Percentiles rank a stretch among this genome's conserved stretches.
These are phyloP conservation scores for Drosophila pseudotalamancana DNA, from an alignment of 2,888 invertebrate species.

Conservation along the genomic window DNA sequence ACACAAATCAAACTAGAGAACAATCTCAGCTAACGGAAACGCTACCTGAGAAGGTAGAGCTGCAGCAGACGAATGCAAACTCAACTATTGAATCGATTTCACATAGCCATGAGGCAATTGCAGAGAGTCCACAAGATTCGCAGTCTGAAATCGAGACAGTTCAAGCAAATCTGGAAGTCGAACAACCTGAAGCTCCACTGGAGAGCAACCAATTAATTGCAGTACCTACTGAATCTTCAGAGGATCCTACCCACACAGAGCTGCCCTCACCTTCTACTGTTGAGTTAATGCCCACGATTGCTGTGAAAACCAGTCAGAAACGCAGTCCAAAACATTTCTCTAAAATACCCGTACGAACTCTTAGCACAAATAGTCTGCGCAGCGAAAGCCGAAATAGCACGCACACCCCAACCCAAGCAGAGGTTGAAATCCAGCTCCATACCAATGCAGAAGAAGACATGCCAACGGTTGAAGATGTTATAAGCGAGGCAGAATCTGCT, in stretches of 20 bases:
- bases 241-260: background rate
- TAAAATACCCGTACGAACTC: conserved; percentile 76
- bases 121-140: background rate
- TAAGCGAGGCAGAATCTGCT: background rate
- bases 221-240: background rate
- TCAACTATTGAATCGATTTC: background rate
- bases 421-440: conserved; percentile 10
- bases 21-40: background rate
- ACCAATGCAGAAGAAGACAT: background rate
- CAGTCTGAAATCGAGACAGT: background rate
- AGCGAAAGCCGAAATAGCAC: conserved; percentile 49
- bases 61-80: background rate
- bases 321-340: conserved; percentile 62
- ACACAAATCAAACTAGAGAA: background rate
- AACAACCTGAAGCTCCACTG: background rate
- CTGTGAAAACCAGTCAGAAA: conserved; percentile 26
- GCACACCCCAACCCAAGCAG: conserved; percentile 28
- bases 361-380: conserved; percentile 61
- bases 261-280: background rate
- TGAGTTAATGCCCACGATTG: background rate
- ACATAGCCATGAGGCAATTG: background rate
- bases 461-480: background rate
- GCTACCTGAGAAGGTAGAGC: no score
- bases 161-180: background rate
- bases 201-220: background rate